Evolutionary conservation across 2,797 vertebrate species (phyloP).

Genomic region (Halcyon chelicuti): DNA sequence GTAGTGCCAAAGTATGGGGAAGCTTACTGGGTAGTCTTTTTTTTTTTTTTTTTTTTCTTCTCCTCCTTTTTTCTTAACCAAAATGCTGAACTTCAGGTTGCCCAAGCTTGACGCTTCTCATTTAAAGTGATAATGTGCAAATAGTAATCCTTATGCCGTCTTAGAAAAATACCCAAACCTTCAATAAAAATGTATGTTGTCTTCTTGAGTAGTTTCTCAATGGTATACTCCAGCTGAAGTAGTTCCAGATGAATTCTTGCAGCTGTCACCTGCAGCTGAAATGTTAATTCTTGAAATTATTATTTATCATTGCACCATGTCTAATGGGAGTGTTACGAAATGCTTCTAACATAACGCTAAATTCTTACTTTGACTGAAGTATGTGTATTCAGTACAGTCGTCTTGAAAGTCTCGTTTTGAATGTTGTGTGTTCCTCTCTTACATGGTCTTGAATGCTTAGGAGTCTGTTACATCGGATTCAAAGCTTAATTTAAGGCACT

Average conservation of each 20-base stretch:
- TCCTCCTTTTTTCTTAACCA: background rate
- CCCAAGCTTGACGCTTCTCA: background rate
- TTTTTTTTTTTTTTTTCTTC: too few species aligned
- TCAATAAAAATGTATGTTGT: background rate
- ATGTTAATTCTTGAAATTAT: background rate
- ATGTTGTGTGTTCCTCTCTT: background rate
- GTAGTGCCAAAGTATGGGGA: background rate
- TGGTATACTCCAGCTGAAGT: background rate
- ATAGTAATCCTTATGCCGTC: background rate
- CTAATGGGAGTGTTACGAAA: background rate
- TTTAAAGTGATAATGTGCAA: background rate
- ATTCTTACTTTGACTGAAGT: background rate
- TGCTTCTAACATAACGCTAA: background rate
- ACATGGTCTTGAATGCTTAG: background rate
- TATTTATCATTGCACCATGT: background rate
- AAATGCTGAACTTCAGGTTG: background rate
- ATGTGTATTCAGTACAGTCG: background rate
- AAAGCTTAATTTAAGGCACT: background rate
- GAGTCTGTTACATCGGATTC: background rate
- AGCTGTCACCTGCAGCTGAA: background rate
- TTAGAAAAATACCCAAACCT: fast-evolving
- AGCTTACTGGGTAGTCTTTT: background rate
- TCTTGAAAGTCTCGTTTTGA: background rate
- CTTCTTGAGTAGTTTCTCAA: background rate
- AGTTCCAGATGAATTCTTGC: background rate